Evolutionary conservation across 2,888 invertebrate genomes (phyloP).

Genomic region (Merodon equestris): DNA sequence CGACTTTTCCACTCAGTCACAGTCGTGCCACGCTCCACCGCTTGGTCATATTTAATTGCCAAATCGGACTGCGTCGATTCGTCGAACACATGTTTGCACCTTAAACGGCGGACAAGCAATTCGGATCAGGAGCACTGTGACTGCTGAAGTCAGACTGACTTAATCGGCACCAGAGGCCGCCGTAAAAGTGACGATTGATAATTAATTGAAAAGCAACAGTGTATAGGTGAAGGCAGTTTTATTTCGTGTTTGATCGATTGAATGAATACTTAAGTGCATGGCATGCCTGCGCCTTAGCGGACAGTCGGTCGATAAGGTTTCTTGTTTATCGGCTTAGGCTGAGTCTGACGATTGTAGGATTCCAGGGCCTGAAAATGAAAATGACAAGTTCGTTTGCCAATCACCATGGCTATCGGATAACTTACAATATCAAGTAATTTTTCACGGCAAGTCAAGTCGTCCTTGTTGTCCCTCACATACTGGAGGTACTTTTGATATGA

Average conservation of each 20-base stretch:
- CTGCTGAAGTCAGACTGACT: not conserved
- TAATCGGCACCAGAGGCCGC: constrained; percentile 10
- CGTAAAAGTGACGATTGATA: constrained; percentile 23
- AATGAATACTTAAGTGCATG: not conserved
- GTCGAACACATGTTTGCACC: constrained; percentile 22
- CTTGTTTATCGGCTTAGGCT: constrained; percentile 20
- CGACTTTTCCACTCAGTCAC: not conserved
- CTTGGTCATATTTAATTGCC: constrained; percentile 10
- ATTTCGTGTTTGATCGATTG: constrained; percentile 9
- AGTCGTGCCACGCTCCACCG: not conserved
- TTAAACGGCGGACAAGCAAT: constrained; percentile 7
- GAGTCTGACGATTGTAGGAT: constrained; percentile 30
- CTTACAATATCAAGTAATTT: constrained; percentile 47
- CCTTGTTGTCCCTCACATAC: constrained; percentile 32
- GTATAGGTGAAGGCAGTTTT: constrained; percentile 25
- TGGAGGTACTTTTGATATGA: constrained; percentile 27
- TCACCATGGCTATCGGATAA: not conserved
- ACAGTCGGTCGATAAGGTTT: constrained; percentile 50
- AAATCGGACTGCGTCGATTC: constrained; percentile 18
- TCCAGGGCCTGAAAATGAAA: constrained; percentile 31
- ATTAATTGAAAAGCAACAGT: constrained; percentile 33
- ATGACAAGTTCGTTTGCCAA: too few species aligned
- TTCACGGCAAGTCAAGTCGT: constrained; percentile 39
- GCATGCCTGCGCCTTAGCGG: constrained; percentile 24
- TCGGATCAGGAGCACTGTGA: constrained; percentile 14